These are phyloP conservation scores for Microcebus lehilahytsara DNA, from an alignment of 2,113 vertebrate species.

Conservation along the genomic window DNA sequence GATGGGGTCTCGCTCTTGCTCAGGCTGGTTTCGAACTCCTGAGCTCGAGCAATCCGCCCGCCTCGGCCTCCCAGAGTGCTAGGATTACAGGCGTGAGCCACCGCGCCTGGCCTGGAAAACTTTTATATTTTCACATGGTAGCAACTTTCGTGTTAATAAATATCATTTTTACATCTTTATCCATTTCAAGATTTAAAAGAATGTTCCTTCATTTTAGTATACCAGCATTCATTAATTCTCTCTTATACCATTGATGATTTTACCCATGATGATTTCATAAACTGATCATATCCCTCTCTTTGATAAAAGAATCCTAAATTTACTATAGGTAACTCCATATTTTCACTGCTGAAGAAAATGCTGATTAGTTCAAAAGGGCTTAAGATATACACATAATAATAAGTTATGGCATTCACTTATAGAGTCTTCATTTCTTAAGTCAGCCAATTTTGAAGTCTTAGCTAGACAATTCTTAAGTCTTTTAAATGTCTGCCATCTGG, in stretches of 20 bases:
- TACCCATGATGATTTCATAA: not conserved
- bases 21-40: too few relatives aligned
- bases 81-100: too few relatives aligned
- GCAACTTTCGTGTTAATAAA: not conserved
- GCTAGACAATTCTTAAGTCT: not conserved
- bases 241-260: not conserved
- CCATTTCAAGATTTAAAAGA: slow-evolving; percentile 30
- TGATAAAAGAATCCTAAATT: not conserved
- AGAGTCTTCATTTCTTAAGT: slow-evolving; percentile 12
- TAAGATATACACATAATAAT: not conserved
- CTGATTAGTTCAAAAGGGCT: not conserved
- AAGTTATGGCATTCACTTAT: not conserved
- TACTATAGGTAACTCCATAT: not conserved
- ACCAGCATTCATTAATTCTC: not conserved
- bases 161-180: slow-evolving; percentile 8
- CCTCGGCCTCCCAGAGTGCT: too few relatives aligned
- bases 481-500: slow-evolving; percentile 38
- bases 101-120: not conserved
- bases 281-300: not conserved
- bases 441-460: not conserved
- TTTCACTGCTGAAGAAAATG: not conserved
- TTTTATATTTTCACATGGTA: not conserved
- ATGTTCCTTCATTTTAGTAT: not conserved
- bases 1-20: too few relatives aligned
- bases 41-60: too few relatives aligned